Evolutionary conservation across 2,888 invertebrate genomes (phyloP).

Genomic region (Heliconius ismenius): DNA sequence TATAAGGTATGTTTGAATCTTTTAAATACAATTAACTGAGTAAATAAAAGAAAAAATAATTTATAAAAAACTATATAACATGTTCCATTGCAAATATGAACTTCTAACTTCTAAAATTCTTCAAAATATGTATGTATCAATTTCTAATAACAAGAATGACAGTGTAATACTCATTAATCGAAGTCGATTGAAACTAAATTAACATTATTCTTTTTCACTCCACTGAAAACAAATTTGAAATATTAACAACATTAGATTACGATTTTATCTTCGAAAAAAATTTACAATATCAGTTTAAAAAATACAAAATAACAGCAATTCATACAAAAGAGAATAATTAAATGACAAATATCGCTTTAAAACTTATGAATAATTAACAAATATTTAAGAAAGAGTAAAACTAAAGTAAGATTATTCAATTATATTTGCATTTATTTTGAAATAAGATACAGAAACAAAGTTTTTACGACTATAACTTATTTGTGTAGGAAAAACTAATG

Average conservation of each 20-base stretch:
- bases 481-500: neutral
- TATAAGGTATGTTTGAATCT: neutral
- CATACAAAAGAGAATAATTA: neutral
- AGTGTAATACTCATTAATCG: neutral
- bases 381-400: neutral
- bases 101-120: neutral
- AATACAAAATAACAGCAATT: neutral
- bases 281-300: neutral
- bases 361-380: conserved; percentile 2
- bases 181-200: neutral
- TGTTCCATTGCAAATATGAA: neutral
- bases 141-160: neutral
- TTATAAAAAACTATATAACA: neutral
- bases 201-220: neutral
- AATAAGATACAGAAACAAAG: neutral
- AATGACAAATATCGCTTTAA: neutral
- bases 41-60: neutral
- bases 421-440: neutral
- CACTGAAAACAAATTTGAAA: neutral
- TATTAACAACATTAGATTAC: neutral
- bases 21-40: neutral
- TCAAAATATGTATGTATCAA: neutral
- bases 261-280: neutral
- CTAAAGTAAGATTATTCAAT: neutral
- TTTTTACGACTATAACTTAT: neutral